Conservation (phyloP, 1,140 invertebrate genomes). For the Aricia agestis region DNA sequence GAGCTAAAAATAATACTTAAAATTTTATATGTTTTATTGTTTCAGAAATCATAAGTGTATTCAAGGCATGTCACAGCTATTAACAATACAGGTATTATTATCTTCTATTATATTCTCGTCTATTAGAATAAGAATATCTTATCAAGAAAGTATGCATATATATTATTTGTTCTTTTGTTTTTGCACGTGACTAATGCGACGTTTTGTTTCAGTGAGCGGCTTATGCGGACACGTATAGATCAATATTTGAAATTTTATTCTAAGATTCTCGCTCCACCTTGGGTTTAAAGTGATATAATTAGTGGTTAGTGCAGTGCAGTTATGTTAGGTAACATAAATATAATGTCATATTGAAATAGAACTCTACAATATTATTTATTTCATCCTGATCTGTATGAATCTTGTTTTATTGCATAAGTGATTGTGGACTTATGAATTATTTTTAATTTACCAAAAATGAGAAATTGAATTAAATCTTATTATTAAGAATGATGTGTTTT, state of each 20-base stretch:
- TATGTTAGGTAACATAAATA: slow-evolving; percentile 64
- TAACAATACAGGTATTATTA: not conserved
- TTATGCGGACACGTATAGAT: slow-evolving; percentile 45
- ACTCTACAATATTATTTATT: slow-evolving; percentile 73
- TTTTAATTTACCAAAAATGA: slow-evolving; percentile 75
- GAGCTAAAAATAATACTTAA: too few relatives aligned
- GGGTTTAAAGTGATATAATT: slow-evolving; percentile 72
- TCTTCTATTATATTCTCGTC: not conserved
- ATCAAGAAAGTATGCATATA: not conserved
- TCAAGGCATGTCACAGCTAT: not conserved
- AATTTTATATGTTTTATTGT: slow-evolving; percentile 33
- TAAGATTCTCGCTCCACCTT: slow-evolving; percentile 68
- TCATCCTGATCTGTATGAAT: slow-evolving; percentile 72
- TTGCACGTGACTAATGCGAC: slow-evolving; percentile 20
- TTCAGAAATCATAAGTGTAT: slow-evolving; percentile 65
- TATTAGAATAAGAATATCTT: too few relatives aligned
- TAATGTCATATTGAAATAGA: slow-evolving; percentile 60
- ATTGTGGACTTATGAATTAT: slow-evolving; percentile 71
- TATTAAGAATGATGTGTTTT: slow-evolving; percentile 53
- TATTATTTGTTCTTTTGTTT: not conserved
- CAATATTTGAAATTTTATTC: slow-evolving; percentile 66
- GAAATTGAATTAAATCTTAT: slow-evolving; percentile 67
- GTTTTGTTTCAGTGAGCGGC: slow-evolving; percentile 51
- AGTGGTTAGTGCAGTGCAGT: slow-evolving; percentile 71
- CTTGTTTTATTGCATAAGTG: slow-evolving; percentile 67